Percentiles rank a stretch among this genome's conserved stretches.
Evolutionary conservation across 2,888 invertebrate species (phyloP).

Genomic region (Leucophenga montana): DNA sequence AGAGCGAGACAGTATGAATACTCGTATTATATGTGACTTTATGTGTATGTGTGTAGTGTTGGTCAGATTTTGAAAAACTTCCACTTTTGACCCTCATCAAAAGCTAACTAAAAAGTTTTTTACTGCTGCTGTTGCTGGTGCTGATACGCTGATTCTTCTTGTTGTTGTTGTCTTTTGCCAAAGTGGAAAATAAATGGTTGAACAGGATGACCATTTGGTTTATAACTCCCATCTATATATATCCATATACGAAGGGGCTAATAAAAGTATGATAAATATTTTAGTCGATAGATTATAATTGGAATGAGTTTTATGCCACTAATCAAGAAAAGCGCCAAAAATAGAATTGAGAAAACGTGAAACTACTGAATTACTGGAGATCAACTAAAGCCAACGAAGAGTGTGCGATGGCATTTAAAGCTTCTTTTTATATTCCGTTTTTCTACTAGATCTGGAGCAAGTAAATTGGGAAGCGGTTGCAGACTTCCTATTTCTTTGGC

Average conservation of each 20-base stretch:
- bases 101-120: slow-evolving; percentile 66
- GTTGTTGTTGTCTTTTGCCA: slow-evolving; percentile 56
- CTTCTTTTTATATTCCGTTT: too few relatives aligned
- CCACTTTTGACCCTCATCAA: slow-evolving; percentile 64
- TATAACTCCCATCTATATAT: slow-evolving; percentile 35
- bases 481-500: too few relatives aligned
- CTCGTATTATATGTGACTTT: slow-evolving; percentile 1
- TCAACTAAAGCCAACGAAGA: too few relatives aligned
- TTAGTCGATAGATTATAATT: too few relatives aligned
- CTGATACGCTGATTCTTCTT: not conserved
- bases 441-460: too few relatives aligned
- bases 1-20: not conserved
- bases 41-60: slow-evolving; percentile 28
- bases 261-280: too few relatives aligned
- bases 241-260: not conserved
- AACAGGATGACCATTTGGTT: slow-evolving; percentile 65
- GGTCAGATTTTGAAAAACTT: slow-evolving; percentile 59
- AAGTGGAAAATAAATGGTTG: slow-evolving; percentile 66
- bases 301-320: too few relatives aligned
- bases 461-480: too few relatives aligned
- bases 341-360: too few relatives aligned
- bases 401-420: too few relatives aligned
- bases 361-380: too few relatives aligned
- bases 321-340: too few relatives aligned
- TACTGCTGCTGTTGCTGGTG: slow-evolving; percentile 23